Conservation (phyloP, 1,140 invertebrate species). For the Monochamus saltuarius region DNA sequence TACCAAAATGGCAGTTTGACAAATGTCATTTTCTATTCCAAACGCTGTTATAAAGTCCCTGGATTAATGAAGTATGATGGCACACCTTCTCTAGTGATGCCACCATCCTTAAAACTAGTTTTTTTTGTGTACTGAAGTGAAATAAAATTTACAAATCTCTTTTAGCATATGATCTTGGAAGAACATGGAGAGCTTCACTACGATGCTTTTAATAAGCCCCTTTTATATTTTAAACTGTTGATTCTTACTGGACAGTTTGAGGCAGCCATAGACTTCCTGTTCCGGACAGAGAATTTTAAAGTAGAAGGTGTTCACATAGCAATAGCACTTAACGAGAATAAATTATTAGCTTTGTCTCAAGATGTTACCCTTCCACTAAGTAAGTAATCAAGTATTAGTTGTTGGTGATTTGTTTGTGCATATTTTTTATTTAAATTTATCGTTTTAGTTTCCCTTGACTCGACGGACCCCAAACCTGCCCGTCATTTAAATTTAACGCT, state of each 20-base stretch:
- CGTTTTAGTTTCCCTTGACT: constrained; percentile 68
- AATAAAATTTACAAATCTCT: constrained; percentile 22
- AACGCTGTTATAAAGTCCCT: too few species aligned
- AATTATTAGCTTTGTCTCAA: constrained; percentile 74
- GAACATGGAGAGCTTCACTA: constrained; percentile 94
- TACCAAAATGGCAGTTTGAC: too few species aligned
- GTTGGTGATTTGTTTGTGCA: too few species aligned
- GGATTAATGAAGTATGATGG: too few species aligned
- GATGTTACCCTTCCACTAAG: constrained; percentile 73
- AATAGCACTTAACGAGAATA: constrained; percentile 82
- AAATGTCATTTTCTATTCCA: too few species aligned
- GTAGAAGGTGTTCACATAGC: constrained; percentile 91
- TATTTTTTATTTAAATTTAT: constrained; percentile 1
- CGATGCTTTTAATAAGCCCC: constrained; percentile 85
- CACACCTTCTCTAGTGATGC: too few species aligned
- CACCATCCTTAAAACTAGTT: too few species aligned
- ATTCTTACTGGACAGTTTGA: constrained; percentile 94
- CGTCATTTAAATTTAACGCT: constrained; percentile 84
- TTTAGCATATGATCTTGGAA: constrained; percentile 83
- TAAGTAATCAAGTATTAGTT: constrained; percentile 53
- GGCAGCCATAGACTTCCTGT: constrained; percentile 90
- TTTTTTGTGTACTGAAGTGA: too few species aligned
- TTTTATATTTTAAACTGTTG: constrained; percentile 89
- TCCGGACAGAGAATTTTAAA: constrained; percentile 70
- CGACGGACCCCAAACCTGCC: constrained; percentile 73